Evolutionary conservation across 2,888 invertebrate genomes (phyloP).

Genomic region (Choreutis nemorana): DNA sequence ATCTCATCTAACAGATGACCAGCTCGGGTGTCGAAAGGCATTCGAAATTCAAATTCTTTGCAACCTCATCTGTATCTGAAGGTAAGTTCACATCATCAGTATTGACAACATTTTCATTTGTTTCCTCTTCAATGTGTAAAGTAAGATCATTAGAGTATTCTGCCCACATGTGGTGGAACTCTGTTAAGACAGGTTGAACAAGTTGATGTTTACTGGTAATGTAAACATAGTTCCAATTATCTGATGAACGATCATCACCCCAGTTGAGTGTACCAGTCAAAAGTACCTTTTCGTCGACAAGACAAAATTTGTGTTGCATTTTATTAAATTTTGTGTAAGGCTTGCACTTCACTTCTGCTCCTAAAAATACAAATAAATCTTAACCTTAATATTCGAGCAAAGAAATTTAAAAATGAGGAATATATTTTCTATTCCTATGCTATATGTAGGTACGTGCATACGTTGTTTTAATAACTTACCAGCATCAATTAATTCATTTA

Average conservation of each 20-base stretch:
- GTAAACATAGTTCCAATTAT: slow-evolving; percentile 75
- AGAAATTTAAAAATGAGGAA: too few relatives aligned
- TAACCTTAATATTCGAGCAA: too few relatives aligned
- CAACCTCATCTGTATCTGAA: too few relatives aligned
- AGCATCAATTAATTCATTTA: slow-evolving; percentile 45
- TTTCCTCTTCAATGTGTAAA: slow-evolving; percentile 17
- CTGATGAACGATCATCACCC: slow-evolving; percentile 74
- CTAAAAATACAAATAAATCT: slow-evolving; percentile 38
- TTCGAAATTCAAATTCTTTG: too few relatives aligned
- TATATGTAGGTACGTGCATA: too few relatives aligned
- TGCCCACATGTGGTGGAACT: slow-evolving; percentile 71
- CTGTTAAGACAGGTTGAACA: slow-evolving; percentile 59
- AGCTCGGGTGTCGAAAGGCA: too few relatives aligned
- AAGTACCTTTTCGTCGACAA: slow-evolving; percentile 69
- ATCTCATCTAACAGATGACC: too few relatives aligned
- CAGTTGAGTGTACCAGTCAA: slow-evolving; percentile 80
- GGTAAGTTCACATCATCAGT: too few relatives aligned
- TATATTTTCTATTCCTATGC: too few relatives aligned
- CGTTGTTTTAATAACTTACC: slow-evolving; percentile 35
- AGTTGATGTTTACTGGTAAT: slow-evolving; percentile 66
- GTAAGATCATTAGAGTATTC: slow-evolving; percentile 15
- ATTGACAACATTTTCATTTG: too few relatives aligned
- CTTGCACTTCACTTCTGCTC: slow-evolving; percentile 64
- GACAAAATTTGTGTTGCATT: slow-evolving; percentile 84
- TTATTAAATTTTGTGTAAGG: slow-evolving; percentile 21